Conservation (phyloP, 2,797 vertebrate species). For the Enteromius argenteus region DNA sequence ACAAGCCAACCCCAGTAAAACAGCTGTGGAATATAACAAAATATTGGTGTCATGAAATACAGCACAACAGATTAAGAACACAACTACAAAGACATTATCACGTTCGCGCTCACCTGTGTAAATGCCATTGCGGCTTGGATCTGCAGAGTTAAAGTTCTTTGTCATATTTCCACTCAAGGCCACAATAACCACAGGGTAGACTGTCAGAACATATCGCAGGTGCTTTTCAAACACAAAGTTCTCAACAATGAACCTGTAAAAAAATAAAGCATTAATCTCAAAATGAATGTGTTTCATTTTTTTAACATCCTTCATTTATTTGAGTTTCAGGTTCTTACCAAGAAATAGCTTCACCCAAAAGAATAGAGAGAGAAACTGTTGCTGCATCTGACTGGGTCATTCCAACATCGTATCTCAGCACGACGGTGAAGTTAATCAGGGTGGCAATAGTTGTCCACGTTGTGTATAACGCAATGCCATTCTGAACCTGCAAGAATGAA, state of each 20-base stretch:
- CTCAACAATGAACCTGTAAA: slow-evolving; percentile 80
- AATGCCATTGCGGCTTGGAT: slow-evolving; percentile 63
- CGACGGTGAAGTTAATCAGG: slow-evolving; percentile 80
- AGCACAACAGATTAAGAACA: not conserved
- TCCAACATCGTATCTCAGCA: slow-evolving; percentile 73
- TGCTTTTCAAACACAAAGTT: slow-evolving; percentile 81
- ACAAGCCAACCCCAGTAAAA: slow-evolving; percentile 67
- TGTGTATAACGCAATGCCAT: slow-evolving; percentile 80
- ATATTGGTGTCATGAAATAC: not conserved
- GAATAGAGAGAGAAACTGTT: slow-evolving; percentile 67
- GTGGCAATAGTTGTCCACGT: slow-evolving; percentile 85
- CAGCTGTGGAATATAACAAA: slow-evolving; percentile 59
- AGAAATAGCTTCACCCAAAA: slow-evolving; percentile 63
- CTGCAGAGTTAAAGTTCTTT: slow-evolving; percentile 70
- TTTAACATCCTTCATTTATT: not conserved
- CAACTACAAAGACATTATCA: not conserved
- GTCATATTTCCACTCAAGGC: slow-evolving; percentile 76
- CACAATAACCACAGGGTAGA: slow-evolving; percentile 82
- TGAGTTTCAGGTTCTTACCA: slow-evolving; percentile 65
- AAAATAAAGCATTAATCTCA: not conserved
- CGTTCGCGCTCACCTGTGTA: slow-evolving; percentile 74
- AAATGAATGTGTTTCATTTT: not conserved
- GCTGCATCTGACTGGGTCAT: slow-evolving; percentile 67
- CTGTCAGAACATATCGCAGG: slow-evolving; percentile 80
- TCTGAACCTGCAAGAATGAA: slow-evolving; percentile 78